phyloP scores from a whole-genome alignment of 2,113 vertebrate genomes.

The Eubucco bourcierii region DNA sequence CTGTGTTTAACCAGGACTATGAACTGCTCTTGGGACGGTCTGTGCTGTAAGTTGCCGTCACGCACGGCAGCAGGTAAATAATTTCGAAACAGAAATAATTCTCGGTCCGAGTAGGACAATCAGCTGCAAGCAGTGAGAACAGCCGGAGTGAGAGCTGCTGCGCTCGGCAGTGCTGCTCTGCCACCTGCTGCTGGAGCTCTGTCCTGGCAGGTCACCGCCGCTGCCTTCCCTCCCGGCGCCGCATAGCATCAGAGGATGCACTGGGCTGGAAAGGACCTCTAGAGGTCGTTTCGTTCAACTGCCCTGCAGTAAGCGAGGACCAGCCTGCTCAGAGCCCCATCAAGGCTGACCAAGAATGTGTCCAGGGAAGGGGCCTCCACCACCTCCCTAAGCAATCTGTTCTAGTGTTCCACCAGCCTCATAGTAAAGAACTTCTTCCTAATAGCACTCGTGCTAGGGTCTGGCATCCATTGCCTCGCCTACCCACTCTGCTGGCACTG shows the following conservation, averaged over 20 bases:
- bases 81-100: background rate
- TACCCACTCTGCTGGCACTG: fast-evolving
- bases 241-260: too few species aligned
- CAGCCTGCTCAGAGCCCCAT: too few species aligned
- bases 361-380: too few species aligned
- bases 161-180: background rate
- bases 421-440: too few species aligned
- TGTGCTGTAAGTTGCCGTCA: background rate
- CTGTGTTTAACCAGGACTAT: background rate
- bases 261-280: too few species aligned
- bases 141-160: fast-evolving
- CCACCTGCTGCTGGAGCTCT: conserved; percentile 19
- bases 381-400: too few species aligned
- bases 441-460: too few species aligned
- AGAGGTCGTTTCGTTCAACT: too few species aligned
- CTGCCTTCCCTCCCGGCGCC: fast-evolving
- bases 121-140: fast-evolving
- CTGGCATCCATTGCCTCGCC: background rate
- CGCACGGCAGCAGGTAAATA: background rate
- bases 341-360: too few species aligned
- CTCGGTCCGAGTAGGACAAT: fast-evolving
- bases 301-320: too few species aligned
- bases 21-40: background rate
- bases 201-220: background rate
- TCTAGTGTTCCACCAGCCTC: too few species aligned